Evolutionary conservation across 2,888 invertebrate genomes (phyloP).

Genomic region (Lydus trimaculatus): DNA sequence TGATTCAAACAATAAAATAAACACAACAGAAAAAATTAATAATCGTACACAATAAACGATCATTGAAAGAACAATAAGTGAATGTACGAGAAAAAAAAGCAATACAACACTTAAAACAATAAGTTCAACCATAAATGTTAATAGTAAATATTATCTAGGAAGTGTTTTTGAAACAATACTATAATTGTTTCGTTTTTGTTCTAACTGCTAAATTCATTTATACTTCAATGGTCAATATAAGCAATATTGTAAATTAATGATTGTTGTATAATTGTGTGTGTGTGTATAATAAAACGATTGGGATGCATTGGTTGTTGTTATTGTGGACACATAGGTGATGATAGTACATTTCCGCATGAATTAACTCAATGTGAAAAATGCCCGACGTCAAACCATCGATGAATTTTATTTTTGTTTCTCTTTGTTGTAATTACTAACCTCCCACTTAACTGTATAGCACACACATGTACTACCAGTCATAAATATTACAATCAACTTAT

Average conservation of each 20-base stretch:
- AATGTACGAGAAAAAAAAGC: neutral
- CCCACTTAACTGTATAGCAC: neutral
- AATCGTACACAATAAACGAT: neutral
- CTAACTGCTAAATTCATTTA: neutral
- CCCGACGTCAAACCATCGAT: neutral
- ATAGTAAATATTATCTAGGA: neutral
- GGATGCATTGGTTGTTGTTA: constrained; percentile 24
- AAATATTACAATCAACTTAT: constrained; percentile 1
- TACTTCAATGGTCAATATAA: constrained; percentile 7
- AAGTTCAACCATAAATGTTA: constrained; percentile 6
- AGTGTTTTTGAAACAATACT: constrained; percentile 11
- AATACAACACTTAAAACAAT: constrained; percentile 14
- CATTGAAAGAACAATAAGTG: neutral
- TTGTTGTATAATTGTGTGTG: neutral
- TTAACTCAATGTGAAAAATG: constrained; percentile 16
- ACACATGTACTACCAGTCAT: neutral
- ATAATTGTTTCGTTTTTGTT: constrained; percentile 9
- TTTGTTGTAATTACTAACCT: neutral
- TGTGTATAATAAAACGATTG: constrained; percentile 27
- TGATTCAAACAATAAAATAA: neutral
- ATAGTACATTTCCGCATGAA: constrained; percentile 25
- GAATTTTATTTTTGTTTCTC: neutral
- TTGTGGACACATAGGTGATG: constrained; percentile 18
- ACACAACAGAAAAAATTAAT: neutral
- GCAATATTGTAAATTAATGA: neutral